Percentiles rank a stretch among this genome's conserved stretches.
phyloP scores from a whole-genome alignment of 2,888 invertebrate genomes.

The Molanna angustata region DNA sequence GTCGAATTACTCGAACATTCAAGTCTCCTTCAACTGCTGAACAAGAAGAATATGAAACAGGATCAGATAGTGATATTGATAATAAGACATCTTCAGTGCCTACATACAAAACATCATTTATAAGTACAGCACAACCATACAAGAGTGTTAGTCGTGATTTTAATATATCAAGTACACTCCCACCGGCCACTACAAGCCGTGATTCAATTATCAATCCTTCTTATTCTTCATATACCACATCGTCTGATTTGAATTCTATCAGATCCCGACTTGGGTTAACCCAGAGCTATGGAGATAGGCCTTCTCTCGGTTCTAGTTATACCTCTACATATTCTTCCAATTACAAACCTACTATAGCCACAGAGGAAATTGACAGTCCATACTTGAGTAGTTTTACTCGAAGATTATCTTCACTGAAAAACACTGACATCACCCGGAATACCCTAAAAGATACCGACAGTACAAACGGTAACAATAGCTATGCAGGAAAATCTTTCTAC shows the following conservation, averaged over 20 bases:
- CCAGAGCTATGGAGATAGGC: constrained; percentile 45
- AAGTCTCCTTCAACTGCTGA: constrained; percentile 38
- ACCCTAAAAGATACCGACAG: constrained; percentile 40
- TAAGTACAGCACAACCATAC: neutral
- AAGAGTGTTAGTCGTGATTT: constrained; percentile 46
- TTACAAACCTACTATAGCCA: constrained; percentile 45
- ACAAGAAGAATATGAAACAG: constrained; percentile 65
- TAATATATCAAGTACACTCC: constrained; percentile 48
- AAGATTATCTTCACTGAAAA: constrained; percentile 53
- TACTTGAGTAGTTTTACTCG: constrained; percentile 70
- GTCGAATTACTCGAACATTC: constrained; percentile 52
- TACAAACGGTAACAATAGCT: constrained; percentile 44
- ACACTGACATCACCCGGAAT: constrained; percentile 40
- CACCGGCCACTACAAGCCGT: constrained; percentile 39
- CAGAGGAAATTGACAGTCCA: constrained; percentile 60
- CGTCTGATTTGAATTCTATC: constrained; percentile 58
- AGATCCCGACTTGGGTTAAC: constrained; percentile 57
- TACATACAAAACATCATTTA: neutral
- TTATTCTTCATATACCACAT: constrained; percentile 45
- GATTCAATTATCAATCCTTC: constrained; percentile 46
- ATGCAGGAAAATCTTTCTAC: constrained; percentile 44
- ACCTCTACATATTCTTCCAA: constrained; percentile 30
- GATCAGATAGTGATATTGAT: constrained; percentile 68
- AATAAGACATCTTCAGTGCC: constrained; percentile 40
- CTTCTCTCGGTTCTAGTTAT: constrained; percentile 28